Evolutionary conservation across 2,113 vertebrate genomes (phyloP), one percentile per base, ranked within the genome.

Genomic region (Atherinomorus stipes): DNA sequence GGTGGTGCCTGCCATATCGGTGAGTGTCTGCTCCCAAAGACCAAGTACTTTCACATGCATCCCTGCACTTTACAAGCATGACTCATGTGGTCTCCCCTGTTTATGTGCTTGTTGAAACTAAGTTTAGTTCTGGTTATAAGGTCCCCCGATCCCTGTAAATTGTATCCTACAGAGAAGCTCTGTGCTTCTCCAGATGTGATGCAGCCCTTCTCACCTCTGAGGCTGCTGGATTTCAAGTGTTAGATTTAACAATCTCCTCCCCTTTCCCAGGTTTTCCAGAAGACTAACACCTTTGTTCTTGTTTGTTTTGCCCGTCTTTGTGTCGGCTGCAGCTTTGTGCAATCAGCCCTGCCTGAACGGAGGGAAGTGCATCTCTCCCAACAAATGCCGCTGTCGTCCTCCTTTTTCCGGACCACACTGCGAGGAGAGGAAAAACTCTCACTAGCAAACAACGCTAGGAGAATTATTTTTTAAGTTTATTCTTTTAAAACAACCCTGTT

Each of bases 1-100:
- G 95, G 95, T 13, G 95, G 94, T 10, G 94, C 94, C 38, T 96
- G 95, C 80, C 95, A 96, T 72, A 93, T 90, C n/a, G 95, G 95
- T 96, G 87, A 89, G 89, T 76, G 13, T 11, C 56, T 10, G 21
- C 0, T 54, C 45, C 16, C 2, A 28, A 11, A 58, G 3, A 71
- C 45, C 0, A 11, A 47, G 2, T 11, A 2, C 44, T n/a, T 44
- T 23, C 3, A 18, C 40, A 34, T 13, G 16, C 42, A 40, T 15
- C 28, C 25, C 1, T 7, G 37, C 31, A 49, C 8, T 62, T 54
- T n/a, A 57, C 25, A 38, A 16, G 21, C 22, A 4, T 0, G 0
- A 9, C 13, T 49, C 13, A 7, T 63, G 47, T 54, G 25, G n/a
- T 45, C 11, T 47, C 25, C 11, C 0, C 23, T 52, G 3, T 37